These are phyloP conservation scores for Gerris buenoi DNA, from an alignment of 1,140 invertebrate genomes.

Conservation along the genomic window DNA sequence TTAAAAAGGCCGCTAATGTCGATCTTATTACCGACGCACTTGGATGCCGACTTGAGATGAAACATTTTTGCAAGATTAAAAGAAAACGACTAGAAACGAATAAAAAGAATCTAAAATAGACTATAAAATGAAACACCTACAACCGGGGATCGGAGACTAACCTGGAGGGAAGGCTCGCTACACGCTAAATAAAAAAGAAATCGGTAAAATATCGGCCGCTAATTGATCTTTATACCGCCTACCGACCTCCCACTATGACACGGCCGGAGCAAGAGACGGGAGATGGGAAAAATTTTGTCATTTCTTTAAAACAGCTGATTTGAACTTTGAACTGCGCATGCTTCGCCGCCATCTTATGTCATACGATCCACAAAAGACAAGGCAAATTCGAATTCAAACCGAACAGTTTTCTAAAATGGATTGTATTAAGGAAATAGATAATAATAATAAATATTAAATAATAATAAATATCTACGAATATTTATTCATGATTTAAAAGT, in stretches of 20 bases:
- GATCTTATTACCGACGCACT: slow-evolving; percentile 13
- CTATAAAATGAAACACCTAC: too few relatives aligned
- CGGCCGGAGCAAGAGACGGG: neutral
- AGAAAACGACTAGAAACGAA: too few relatives aligned
- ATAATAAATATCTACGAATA: too few relatives aligned
- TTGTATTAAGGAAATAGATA: too few relatives aligned
- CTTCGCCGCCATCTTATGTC: neutral
- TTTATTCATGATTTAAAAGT: too few relatives aligned
- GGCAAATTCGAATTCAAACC: neutral
- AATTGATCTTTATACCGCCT: neutral
- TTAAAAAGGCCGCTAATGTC: slow-evolving; percentile 25
- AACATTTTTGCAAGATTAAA: slow-evolving; percentile 14
- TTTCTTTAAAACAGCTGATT: neutral
- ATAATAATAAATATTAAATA: too few relatives aligned
- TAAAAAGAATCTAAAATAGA: neutral
- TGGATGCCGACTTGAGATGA: slow-evolving; percentile 13
- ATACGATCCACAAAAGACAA: neutral
- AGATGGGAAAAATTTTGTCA: neutral
- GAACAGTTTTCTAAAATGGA: too few relatives aligned
- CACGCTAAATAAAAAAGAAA: neutral
- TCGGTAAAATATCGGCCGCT: neutral
- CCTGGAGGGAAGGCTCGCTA: neutral
- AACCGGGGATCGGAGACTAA: neutral
- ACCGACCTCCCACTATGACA: neutral
- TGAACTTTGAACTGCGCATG: neutral